Evolutionary conservation across 2,113 vertebrate species (phyloP).

Genomic region (Antennarius striatus): DNA sequence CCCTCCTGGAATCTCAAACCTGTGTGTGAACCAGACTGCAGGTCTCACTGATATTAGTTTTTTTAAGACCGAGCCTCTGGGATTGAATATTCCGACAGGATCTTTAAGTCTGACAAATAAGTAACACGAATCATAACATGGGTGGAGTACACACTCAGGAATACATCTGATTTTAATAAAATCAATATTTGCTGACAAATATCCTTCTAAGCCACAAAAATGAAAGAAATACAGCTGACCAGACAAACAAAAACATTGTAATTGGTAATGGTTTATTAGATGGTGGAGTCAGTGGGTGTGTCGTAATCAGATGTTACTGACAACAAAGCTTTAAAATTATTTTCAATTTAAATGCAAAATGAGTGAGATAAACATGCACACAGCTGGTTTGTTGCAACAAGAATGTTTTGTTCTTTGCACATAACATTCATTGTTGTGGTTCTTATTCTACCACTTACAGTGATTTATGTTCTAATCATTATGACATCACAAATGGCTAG

Average conservation of each 20-base stretch:
- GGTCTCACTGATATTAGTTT: conserved; percentile 25
- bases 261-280: neutral
- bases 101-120: neutral
- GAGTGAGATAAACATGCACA: neutral
- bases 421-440: too few species aligned
- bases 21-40: conserved; percentile 59
- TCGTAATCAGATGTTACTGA: too few species aligned
- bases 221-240: neutral
- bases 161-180: conserved; percentile 27
- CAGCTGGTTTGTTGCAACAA: too few species aligned
- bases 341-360: neutral
- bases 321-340: too few species aligned
- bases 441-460: too few species aligned
- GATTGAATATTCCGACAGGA: conserved; percentile 8
- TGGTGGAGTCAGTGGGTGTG: neutral
- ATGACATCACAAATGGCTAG: too few species aligned
- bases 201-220: neutral
- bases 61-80: conserved; percentile 27
- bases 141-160: neutral
- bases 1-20: conserved; percentile 73
- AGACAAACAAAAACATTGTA: neutral
- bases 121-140: neutral
- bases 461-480: too few species aligned
- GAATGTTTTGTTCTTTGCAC: too few species aligned
- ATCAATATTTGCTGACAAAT: neutral